Evolutionary conservation across 2,888 invertebrate genomes (phyloP).

Genomic region (Drosophila prostipennis): DNA sequence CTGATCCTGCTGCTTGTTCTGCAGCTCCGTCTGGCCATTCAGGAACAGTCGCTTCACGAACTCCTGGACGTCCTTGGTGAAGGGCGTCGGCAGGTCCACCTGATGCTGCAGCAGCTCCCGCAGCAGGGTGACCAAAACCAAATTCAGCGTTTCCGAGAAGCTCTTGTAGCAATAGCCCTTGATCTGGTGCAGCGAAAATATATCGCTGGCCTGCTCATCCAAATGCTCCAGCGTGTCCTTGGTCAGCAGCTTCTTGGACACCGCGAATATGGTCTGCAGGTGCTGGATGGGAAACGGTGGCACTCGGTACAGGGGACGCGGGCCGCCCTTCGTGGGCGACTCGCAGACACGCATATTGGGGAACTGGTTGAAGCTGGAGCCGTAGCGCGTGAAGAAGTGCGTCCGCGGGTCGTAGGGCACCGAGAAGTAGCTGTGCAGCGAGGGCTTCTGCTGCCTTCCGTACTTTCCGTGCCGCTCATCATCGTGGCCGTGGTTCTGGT

Average conservation of each 20-base stretch:
- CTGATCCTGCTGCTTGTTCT: conserved; percentile 93
- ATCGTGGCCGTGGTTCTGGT: conserved; percentile 43
- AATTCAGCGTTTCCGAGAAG: conserved; percentile 96
- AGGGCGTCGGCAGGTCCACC: conserved; percentile 93
- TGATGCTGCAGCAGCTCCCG: conserved; percentile 96
- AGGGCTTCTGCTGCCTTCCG: conserved; percentile 73
- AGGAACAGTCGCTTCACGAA: conserved; percentile 95
- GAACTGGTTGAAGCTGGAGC: conserved; percentile 96
- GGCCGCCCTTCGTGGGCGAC: conserved; percentile 87
- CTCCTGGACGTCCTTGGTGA: conserved; percentile 96
- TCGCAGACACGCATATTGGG: conserved; percentile 92
- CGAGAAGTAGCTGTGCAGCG: conserved; percentile 86
- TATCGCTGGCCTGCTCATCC: conserved; percentile 93
- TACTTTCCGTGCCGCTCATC: conserved; percentile 78
- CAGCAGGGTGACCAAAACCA: conserved; percentile 96
- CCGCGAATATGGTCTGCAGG: conserved; percentile 90
- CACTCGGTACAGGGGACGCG: conserved; percentile 54
- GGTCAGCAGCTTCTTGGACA: conserved; percentile 93
- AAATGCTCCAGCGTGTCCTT: conserved; percentile 92
- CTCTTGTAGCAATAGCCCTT: conserved; percentile 96
- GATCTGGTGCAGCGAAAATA: conserved; percentile 89
- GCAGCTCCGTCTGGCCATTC: conserved; percentile 96
- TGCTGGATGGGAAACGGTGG: conserved; percentile 87
- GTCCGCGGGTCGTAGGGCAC: conserved; percentile 92
- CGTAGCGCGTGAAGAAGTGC: conserved; percentile 95